Conservation (phyloP, 2,113 vertebrate species). For the Struthidea cinerea region DNA sequence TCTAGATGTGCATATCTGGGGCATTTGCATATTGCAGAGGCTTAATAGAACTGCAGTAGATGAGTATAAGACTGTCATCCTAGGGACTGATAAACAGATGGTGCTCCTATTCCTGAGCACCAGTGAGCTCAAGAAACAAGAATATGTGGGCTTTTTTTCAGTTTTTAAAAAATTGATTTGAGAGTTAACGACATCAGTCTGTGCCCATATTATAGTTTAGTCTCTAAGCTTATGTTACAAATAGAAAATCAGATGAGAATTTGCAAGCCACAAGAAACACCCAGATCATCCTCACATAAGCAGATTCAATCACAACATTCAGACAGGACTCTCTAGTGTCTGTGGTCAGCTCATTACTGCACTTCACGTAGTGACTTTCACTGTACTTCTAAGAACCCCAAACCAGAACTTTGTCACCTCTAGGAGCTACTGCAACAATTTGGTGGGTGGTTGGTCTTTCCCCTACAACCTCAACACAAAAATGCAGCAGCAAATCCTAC, state of each 20-base stretch:
- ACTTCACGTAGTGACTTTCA: background rate
- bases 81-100: slow-evolving; percentile 27
- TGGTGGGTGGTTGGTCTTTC: background rate
- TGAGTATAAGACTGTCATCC: background rate
- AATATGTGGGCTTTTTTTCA: background rate
- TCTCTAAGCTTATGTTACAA: slow-evolving; percentile 35
- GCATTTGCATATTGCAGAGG: slow-evolving; percentile 4
- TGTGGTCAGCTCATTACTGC: background rate
- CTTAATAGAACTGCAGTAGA: background rate
- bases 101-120: slow-evolving; percentile 1
- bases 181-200: background rate
- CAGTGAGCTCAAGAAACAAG: background rate
- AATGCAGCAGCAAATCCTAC: background rate
- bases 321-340: background rate
- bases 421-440: background rate
- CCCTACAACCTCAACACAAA: background rate
- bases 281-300: slow-evolving; percentile 39
- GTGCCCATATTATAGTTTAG: background rate
- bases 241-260: slow-evolving; percentile 36
- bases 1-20: background rate
- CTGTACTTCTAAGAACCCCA: background rate
- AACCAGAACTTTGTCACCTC: background rate
- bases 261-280: slow-evolving; percentile 19
- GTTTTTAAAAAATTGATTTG: background rate
- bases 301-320: background rate